Evolutionary conservation across 2,888 invertebrate genomes (phyloP).

Genomic region (Melieria crassipennis): DNA sequence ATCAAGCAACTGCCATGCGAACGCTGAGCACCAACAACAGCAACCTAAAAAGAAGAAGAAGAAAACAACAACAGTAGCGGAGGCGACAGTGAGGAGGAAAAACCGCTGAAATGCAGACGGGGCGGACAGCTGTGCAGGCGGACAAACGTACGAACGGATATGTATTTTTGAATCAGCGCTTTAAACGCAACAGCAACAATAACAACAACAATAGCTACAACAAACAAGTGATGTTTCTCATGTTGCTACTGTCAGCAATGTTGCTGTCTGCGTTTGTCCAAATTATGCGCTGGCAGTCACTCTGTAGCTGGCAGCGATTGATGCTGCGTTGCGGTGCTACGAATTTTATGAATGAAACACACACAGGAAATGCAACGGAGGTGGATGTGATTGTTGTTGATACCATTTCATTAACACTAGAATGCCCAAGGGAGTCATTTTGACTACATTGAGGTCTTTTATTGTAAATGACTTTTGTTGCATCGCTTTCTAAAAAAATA

Average conservation of each 20-base stretch:
- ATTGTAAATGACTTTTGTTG: too few relatives aligned
- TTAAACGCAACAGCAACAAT: background rate
- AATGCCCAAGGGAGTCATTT: too few relatives aligned
- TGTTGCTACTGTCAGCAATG: background rate
- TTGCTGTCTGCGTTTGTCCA: conserved; percentile 26
- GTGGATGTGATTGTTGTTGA: conserved; percentile 40
- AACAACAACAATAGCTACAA: conserved; percentile 12
- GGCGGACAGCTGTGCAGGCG: conserved; percentile 13
- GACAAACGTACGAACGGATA: conserved; percentile 14
- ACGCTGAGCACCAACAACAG: too few relatives aligned
- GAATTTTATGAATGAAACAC: conserved; percentile 42
- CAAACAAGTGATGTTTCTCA: background rate
- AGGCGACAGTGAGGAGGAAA: conserved; percentile 9
- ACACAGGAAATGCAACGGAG: conserved; percentile 45
- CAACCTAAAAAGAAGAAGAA: too few relatives aligned
- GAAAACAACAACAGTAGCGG: too few relatives aligned
- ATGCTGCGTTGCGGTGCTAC: conserved; percentile 10
- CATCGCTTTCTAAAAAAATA: too few relatives aligned
- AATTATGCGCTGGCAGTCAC: conserved; percentile 39
- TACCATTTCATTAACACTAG: conserved; percentile 48
- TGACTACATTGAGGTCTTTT: too few relatives aligned
- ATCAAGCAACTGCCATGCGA: too few relatives aligned
- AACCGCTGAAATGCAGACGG: conserved; percentile 14
- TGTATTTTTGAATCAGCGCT: too few relatives aligned
- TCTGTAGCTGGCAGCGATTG: background rate